Base-by-base conservation (phyloP, 2,888 invertebrate genomes). In the Antheraea assamensis region DNA sequence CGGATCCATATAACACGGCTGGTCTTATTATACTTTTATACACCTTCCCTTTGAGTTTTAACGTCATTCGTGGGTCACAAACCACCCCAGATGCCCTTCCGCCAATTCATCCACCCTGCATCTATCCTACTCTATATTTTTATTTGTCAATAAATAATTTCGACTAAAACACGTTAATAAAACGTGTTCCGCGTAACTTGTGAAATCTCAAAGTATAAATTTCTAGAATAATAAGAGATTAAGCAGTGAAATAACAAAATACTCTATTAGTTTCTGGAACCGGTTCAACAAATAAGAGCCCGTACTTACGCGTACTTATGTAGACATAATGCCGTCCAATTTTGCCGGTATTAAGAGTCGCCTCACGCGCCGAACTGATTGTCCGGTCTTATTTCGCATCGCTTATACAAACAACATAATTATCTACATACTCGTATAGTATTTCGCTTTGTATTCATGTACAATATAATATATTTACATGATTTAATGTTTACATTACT, bases 291-390 rank as follows among this genome's bases (percentile, higher is more conserved):
- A 21, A 68, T 68, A 68, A n/a, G 2, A 8, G 66, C n/a, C 3
- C 21, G 68, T 68, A 68, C 19, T 68, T 68, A 68, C 35, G 35
- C 35, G 61, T 64, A 64, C 61, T 64, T 64, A 64, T 64, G 27
- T 13, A 19, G 61, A 27, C 27, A 68, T 68, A n/a, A 68, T 68
- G 31, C 35, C n/a, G 21, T 21, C 35, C 35, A 68, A 68, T 68
- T 68, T 68, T 19, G n/a, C 35, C 24, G n/a, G 3, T 68, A 31
- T 68, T 68, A 35, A 10, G 35, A 68, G 68, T 68, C 68, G 8
- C 13, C 8, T 21, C 68, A 68, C 68, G 68, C 35, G 35, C 35
- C 68, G 35, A 68, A 68, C 31, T 68, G 31, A 68, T 68, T 68
- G 68, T 68, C n/a, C 17, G 35, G 21, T 68, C 13, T 35, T 35